These are phyloP conservation scores for Tangara arthus DNA, from an alignment of 2,797 vertebrate species.

Conservation along the genomic window DNA sequence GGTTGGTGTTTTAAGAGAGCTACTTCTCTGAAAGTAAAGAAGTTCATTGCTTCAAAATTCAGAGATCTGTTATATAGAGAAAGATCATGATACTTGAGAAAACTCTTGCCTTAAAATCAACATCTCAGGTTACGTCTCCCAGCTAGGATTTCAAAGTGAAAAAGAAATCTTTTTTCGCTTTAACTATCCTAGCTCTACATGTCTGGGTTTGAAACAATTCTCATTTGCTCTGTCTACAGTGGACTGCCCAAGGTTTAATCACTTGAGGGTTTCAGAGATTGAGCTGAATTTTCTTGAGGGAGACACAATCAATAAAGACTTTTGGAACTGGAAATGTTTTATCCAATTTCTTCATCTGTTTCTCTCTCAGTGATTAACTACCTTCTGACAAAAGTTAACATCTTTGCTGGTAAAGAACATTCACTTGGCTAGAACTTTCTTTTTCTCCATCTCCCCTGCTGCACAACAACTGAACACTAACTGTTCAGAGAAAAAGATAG, in stretches of 20 bases:
- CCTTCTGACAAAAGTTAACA: constrained; percentile 44
- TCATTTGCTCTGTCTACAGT: constrained; percentile 48
- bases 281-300: constrained; percentile 48
- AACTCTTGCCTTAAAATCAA: constrained; percentile 1
- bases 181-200: neutral
- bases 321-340: constrained; percentile 59
- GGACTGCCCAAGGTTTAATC: constrained; percentile 51
- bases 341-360: constrained; percentile 58
- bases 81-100: neutral
- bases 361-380: constrained; percentile 59
- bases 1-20: neutral
- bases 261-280: constrained; percentile 48
- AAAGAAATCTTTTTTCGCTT: neutral
- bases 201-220: constrained; percentile 56
- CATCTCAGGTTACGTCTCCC: neutral
- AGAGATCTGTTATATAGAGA: neutral
- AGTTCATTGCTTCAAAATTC: neutral
- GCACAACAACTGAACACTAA: neutral
- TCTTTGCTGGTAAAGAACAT: constrained; percentile 40
- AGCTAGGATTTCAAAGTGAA: neutral
- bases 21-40: neutral
- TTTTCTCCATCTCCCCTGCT: neutral
- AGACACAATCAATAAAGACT: constrained; percentile 66
- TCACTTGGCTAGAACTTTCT: constrained; percentile 20
- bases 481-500: constrained; percentile 7